Percentiles rank a stretch among this genome's conserved stretches.
phyloP scores from a whole-genome alignment of 2,797 vertebrate species.

The Odontamblyopus lacepedii region DNA sequence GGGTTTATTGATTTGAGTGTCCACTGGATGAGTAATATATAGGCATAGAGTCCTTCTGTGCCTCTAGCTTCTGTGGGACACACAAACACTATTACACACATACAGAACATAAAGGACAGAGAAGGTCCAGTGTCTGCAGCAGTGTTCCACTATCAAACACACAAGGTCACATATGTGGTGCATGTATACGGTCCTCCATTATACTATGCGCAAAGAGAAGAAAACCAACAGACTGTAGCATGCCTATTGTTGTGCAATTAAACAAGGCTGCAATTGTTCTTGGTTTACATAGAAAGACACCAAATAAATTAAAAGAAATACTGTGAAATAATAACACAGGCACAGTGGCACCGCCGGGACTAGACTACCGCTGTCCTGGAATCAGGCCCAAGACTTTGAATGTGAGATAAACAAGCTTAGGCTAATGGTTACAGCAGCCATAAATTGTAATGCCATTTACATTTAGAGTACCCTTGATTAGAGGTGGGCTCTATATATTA shows the following conservation, averaged over 20 bases:
- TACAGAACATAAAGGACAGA: constrained; percentile 26
- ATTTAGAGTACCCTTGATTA: not conserved
- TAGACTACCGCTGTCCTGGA: not conserved
- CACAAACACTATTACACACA: constrained; percentile 21
- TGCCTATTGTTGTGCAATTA: not conserved
- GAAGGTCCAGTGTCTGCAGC: constrained; percentile 26
- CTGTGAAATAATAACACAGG: not conserved
- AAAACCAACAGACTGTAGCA: not conserved
- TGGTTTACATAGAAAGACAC: not conserved
- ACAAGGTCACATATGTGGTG: constrained; percentile 50
- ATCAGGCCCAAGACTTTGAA: not conserved
- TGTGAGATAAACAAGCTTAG: not conserved
- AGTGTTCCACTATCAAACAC: constrained; percentile 13
- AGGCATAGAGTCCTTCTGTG: constrained; percentile 22
- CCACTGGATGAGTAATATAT: not conserved
- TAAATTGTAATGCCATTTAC: not conserved
- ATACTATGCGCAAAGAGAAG: constrained; percentile 25
- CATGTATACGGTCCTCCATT: constrained; percentile 34
- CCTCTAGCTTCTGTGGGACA: no score
- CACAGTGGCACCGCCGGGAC: not conserved
- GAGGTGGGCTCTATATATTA: not conserved
- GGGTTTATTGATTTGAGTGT: not conserved
- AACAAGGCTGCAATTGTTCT: not conserved
- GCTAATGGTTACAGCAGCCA: not conserved
- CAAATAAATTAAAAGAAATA: not conserved